Evolutionary conservation across 2,888 invertebrate genomes (phyloP).

Genomic region (Pheosia tremula): DNA sequence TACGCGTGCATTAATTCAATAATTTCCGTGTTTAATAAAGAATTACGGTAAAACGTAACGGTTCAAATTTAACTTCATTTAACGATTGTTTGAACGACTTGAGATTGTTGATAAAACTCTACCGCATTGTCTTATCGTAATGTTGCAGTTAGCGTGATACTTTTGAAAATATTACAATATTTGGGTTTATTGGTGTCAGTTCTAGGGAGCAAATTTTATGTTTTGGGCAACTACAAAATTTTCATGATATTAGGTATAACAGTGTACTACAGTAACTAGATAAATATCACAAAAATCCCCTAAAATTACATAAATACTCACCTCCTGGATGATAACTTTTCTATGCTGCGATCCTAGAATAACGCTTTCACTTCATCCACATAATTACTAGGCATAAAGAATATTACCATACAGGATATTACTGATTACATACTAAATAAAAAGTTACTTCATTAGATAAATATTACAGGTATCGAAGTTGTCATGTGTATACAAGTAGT

Average conservation of each 20-base stretch:
- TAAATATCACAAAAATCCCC: too few species aligned
- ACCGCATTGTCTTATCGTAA: conserved; percentile 61
- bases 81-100: conserved; percentile 71
- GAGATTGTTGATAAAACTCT: conserved; percentile 53
- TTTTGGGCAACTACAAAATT: neutral
- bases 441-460: too few species aligned
- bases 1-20: conserved; percentile 26
- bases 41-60: conserved; percentile 54
- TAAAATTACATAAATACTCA: too few species aligned
- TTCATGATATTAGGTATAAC: neutral
- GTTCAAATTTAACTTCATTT: conserved; percentile 67
- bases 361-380: too few species aligned
- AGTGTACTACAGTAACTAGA: too few species aligned
- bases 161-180: conserved; percentile 41
- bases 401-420: too few species aligned
- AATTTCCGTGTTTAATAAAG: conserved; percentile 38
- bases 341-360: too few species aligned
- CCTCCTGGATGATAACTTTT: too few species aligned
- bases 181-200: conserved; percentile 36
- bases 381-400: too few species aligned
- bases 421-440: too few species aligned
- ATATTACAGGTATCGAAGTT: too few species aligned
- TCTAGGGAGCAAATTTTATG: conserved; percentile 5
- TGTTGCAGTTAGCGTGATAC: conserved; percentile 50
- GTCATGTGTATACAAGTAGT: too few species aligned